Evolutionary conservation across 2,888 invertebrate genomes (phyloP), one percentile per base, ranked within the genome.

Genomic region (Acronicta aceris): DNA sequence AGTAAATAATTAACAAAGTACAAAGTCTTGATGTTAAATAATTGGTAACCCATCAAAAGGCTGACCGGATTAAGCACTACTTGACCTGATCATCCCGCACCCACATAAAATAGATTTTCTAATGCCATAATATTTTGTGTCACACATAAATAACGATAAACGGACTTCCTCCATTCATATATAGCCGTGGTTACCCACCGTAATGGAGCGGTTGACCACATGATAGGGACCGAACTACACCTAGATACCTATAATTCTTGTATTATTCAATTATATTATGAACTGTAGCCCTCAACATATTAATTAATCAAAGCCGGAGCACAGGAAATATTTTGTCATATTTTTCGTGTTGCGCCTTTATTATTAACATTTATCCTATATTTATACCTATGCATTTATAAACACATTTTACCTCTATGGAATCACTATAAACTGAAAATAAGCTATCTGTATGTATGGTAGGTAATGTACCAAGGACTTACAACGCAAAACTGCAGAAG

Each of bases 161-260:
- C 74, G 71, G 74, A 82, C 79, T 84, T 85, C 85, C 86, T 86
- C 81, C 75, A 84, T 85, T 86, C 77, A 79, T n/a, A n/a, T n/a
- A n/a, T 71, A 75, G 78, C 77, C 71, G 74, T 76, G 71, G 67
- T 68, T 64, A 82, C 81, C 83, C 79, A 81, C 79, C 76, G 71
- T 86, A 86, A 86, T 86, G 80, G 79, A 81, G 86, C 81, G 86
- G 87, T 84, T 82, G 78, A 86, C 86, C 87, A 81, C 87, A 86
- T 76, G 79, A 84, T 84, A 82, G 73, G 67, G 73, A 77, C 73
- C 67, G 66, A 69, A 77, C 73, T 52, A 62, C 27, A 53, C 64
- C 58, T 38, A 65, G 58, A 63, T 67, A 75, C 61, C 60, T 74
- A 69, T 69, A 67, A 57, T 65, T 45, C 61, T 75, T 61, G 16